These are phyloP conservation scores for Chaetophractus vellerosus DNA, from an alignment of 2,797 vertebrate species.

Conservation along the genomic window DNA sequence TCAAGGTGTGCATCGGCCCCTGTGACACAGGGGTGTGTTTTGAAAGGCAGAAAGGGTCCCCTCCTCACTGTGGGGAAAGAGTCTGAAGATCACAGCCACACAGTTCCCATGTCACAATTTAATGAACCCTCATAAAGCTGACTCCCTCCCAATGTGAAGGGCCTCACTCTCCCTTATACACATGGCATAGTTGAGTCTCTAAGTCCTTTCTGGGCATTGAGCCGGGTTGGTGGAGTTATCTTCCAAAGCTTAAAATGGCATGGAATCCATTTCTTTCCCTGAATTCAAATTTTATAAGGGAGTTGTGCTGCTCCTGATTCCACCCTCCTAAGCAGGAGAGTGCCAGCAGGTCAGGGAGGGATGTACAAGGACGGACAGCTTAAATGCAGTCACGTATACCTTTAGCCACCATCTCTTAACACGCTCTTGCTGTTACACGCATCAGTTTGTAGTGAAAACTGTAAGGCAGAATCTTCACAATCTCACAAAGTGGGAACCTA, in stretches of 20 bases:
- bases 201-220: not conserved
- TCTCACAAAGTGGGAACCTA: not conserved
- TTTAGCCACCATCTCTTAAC: not conserved
- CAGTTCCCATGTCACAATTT: not conserved
- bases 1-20: not conserved
- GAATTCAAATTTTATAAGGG: constrained; percentile 42
- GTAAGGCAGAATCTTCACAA: not conserved
- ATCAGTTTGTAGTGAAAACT: not conserved
- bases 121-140: not conserved
- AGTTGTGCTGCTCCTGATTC: not conserved
- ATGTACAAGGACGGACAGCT: not conserved
- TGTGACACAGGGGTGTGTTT: not conserved
- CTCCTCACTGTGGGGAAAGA: not conserved
- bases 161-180: not conserved
- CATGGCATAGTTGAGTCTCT: not conserved
- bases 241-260: constrained; percentile 45
- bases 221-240: not conserved
- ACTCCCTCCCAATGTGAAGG: not conserved
- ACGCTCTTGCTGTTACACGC: not conserved
- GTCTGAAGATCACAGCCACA: not conserved
- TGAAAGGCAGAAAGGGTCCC: not conserved
- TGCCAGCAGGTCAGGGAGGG: not conserved
- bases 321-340: not conserved
- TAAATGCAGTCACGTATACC: too few relatives aligned
- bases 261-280: constrained; percentile 41